Conservation (phyloP, 2,888 invertebrate species). For the Volucella inflata region DNA sequence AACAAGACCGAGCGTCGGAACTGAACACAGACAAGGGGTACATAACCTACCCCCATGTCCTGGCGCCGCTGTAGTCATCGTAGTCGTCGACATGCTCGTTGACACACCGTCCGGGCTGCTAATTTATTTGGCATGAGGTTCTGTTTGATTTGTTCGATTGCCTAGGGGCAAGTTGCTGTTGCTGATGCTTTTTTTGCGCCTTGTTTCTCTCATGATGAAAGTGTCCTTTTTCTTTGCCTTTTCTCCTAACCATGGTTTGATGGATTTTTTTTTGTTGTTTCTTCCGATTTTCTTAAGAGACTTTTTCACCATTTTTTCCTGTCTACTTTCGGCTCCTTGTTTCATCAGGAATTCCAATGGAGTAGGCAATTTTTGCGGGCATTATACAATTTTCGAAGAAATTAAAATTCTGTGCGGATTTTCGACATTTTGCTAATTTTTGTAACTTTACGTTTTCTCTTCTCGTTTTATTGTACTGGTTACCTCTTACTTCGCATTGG, state of each 20-base stretch:
- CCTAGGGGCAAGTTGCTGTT: neutral
- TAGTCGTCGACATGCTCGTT: too few species aligned
- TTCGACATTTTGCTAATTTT: conserved; percentile 44
- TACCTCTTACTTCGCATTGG: conserved; percentile 3
- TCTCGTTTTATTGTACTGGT: neutral
- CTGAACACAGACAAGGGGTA: conserved; percentile 7
- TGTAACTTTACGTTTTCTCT: conserved; percentile 5
- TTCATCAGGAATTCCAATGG: conserved; percentile 29
- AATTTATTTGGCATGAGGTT: conserved; percentile 48
- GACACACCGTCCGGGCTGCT: neutral
- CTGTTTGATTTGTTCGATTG: conserved; percentile 61
- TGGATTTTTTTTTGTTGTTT: conserved; percentile 18
- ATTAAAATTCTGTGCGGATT: conserved; percentile 53
- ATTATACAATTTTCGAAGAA: conserved; percentile 27
- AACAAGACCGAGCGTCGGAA: conserved; percentile 41
- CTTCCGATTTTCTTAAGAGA: neutral
- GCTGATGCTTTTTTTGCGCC: conserved; percentile 2
- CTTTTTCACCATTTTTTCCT: neutral
- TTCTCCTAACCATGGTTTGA: conserved; percentile 34
- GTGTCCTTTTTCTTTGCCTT: conserved; percentile 25
- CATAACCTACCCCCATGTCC: neutral
- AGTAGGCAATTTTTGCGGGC: conserved; percentile 4
- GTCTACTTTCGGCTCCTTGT: neutral
- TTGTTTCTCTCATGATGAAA: conserved; percentile 38
- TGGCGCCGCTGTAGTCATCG: neutral